Evolutionary conservation across 1,140 invertebrate genomes (phyloP), one percentile per base, ranked within the genome.

Genomic region (Zelostemma sp.): DNA sequence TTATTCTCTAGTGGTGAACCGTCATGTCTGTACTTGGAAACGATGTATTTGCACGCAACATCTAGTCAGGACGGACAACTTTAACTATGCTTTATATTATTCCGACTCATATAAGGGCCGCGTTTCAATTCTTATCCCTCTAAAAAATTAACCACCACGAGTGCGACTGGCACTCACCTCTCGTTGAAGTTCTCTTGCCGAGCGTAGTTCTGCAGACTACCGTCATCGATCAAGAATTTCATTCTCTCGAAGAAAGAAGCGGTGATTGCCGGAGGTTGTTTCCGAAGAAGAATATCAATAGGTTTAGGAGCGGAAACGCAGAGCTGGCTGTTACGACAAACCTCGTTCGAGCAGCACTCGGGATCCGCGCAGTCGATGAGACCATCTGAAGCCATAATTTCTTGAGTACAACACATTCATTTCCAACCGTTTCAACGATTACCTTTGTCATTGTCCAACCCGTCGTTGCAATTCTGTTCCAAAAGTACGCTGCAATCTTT

Each of bases 221-320:
- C 95, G 82, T 98, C 96, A 85, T 99, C 96, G 68, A 99, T 97
- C 35, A 99, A 88, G 86, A 99, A 99, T 79, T 96, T 95, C 93
- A 98, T 97, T 77, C 96, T 91, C 82, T 99, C 96, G 82, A 97
- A 99, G 88, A 99, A 99, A 0, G 96, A 97, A 0, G 97, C 96
- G 0, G 96, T 97, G 62, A 97, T 95, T 12, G 96, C 94, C 0
- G 96, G 96, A 0, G 96, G 95, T 78, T 98, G 96, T 85, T 97
- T 97, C 41, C 96, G 86, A 4, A 98, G 86, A 0, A 99, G 88
- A 53, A 98, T 96, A 80, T 97, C 96, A 55, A 96, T 95, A 0
- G 97, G 97, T 77, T 97, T 96, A 1, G 94, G 94, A 0, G 95
- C 93, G 0, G 94, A 94, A 0, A 96, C 91, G 82, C 97, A 99